Conservation (phyloP, 1,140 invertebrate species). For the Drepana arcuata region DNA sequence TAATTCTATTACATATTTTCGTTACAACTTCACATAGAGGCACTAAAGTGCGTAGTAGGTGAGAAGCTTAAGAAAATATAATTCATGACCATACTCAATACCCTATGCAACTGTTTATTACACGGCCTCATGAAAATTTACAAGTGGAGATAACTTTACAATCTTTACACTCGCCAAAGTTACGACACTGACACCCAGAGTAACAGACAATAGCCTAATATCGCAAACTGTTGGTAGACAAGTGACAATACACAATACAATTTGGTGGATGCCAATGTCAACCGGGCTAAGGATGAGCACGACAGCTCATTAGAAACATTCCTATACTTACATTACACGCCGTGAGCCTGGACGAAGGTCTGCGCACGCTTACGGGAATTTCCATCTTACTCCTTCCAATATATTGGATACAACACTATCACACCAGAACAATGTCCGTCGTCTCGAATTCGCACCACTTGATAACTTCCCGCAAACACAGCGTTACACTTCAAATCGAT, state of each 20-base stretch:
- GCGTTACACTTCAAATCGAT: constrained; percentile 29
- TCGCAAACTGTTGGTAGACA: constrained; percentile 30
- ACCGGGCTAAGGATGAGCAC: constrained; percentile 8
- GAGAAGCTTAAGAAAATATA: constrained; percentile 60
- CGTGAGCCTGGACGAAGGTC: constrained; percentile 35
- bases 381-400: constrained; percentile 56
- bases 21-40: constrained; percentile 21
- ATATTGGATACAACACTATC: constrained; percentile 68
- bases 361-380: constrained; percentile 49
- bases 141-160: constrained; percentile 16
- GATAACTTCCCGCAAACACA: constrained; percentile 50
- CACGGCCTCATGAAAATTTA: constrained; percentile 36
- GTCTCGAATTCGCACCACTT: constrained; percentile 30
- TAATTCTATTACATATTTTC: constrained; percentile 4
- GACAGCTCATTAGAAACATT: constrained; percentile 19
- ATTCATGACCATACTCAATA: constrained; percentile 44
- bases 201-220: constrained; percentile 52
- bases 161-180: constrained; percentile 9
- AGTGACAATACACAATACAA: constrained; percentile 33
- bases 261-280: constrained; percentile 26
- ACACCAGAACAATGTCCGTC: constrained; percentile 63
- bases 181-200: constrained; percentile 23
- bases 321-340: constrained; percentile 36
- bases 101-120: constrained; percentile 24
- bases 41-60: constrained; percentile 46